Percentiles rank a stretch among this genome's conserved stretches.
Conservation (phyloP, 2,888 invertebrate species). For the Folsomia candida region DNA sequence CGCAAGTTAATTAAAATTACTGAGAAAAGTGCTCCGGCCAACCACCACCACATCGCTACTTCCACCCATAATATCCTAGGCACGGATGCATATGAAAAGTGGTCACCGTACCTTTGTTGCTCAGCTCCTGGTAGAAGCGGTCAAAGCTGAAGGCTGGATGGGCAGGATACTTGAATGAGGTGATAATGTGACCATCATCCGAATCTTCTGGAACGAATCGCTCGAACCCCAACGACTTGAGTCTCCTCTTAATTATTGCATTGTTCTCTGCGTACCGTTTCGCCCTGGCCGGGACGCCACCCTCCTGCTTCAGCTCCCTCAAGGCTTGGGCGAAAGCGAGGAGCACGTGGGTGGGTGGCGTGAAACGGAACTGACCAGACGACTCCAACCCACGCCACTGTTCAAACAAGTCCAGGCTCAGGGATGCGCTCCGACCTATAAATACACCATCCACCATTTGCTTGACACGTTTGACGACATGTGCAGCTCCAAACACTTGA, state of each 20-base stretch:
- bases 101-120: conserved; percentile 53
- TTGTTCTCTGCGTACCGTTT: conserved; percentile 55
- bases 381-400: conserved; percentile 55
- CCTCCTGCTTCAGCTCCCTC: conserved; percentile 54
- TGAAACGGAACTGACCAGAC: conserved; percentile 58
- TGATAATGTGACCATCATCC: conserved; percentile 56
- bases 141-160: conserved; percentile 55
- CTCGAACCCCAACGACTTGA: conserved; percentile 53
- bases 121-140: conserved; percentile 55
- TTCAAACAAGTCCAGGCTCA: conserved; percentile 56
- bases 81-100: too few species aligned
- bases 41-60: too few species aligned
- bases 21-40: too few species aligned
- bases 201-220: conserved; percentile 41
- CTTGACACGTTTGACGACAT: too few species aligned
- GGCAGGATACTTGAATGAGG: conserved; percentile 55
- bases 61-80: too few species aligned
- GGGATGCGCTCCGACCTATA: conserved; percentile 54
- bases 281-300: conserved; percentile 54
- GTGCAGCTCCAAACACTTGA: neutral
- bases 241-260: conserved; percentile 54
- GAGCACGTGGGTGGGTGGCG: conserved; percentile 57
- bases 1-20: conserved; percentile 14
- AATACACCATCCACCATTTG: conserved; percentile 13
- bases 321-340: conserved; percentile 56